Evolutionary conservation across 2,888 invertebrate species (phyloP).

Genomic region (Aleiodes leptofemur): DNA sequence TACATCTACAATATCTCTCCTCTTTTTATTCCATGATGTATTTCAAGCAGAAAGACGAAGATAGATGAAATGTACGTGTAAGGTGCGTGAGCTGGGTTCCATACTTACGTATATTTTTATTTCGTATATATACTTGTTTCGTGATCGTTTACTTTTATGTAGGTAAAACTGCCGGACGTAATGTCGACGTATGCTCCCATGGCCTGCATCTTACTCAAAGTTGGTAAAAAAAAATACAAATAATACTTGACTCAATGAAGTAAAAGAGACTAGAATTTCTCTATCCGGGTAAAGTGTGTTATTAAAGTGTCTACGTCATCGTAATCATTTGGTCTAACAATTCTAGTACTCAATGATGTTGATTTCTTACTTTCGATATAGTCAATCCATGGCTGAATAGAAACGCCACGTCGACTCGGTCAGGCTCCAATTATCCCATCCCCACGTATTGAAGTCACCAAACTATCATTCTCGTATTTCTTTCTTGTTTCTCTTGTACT

Average conservation of each 20-base stretch:
- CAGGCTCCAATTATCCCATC: slow-evolving; percentile 63
- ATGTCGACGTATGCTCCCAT: slow-evolving; percentile 57
- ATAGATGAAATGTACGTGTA: slow-evolving; percentile 57
- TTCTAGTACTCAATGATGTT: neutral
- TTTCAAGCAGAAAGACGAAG: neutral
- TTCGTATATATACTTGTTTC: slow-evolving; percentile 42
- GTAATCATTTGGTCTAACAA: neutral
- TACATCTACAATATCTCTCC: slow-evolving; percentile 46
- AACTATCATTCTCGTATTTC: slow-evolving; percentile 14
- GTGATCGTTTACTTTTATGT: slow-evolving; percentile 49
- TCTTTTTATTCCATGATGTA: slow-evolving; percentile 31
- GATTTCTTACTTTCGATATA: slow-evolving; percentile 22
- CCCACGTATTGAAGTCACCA: slow-evolving; percentile 23
- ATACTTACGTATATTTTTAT: slow-evolving; percentile 53
- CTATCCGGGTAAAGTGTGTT: slow-evolving; percentile 31
- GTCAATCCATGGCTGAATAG: neutral
- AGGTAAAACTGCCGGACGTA: slow-evolving; percentile 54
- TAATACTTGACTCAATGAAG: neutral
- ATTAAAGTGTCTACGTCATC: slow-evolving; percentile 27
- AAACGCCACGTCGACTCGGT: slow-evolving; percentile 53
- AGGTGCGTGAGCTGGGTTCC: slow-evolving; percentile 63
- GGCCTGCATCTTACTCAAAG: slow-evolving; percentile 63
- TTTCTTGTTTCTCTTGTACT: neutral
- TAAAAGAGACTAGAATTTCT: slow-evolving; percentile 14
- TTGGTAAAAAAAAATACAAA: slow-evolving; percentile 20